Base-by-base conservation (phyloP, 2,797 vertebrate genomes). In the Acanthiza pusilla region DNA sequence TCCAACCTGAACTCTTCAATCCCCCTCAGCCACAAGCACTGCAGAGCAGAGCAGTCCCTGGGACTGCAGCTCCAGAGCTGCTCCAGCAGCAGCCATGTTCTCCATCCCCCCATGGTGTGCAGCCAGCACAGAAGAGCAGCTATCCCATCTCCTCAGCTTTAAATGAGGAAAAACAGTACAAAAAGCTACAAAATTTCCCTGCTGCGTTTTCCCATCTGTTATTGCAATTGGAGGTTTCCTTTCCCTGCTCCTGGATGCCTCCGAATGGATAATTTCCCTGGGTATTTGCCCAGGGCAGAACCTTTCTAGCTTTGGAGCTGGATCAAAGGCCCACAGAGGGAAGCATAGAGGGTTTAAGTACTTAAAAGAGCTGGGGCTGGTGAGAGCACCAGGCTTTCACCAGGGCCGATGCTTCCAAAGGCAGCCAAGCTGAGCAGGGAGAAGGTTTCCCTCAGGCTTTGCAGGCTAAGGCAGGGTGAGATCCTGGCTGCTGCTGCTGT, bases 71-170 rank as follows among this genome's bases (percentile, higher is more conserved):
- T 79, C 25, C 43, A 19, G 43, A 63, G 36, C 50, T 48, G 62
- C 48, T 36, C 7, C 0, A 0, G 38, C 7, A 58, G 72, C 2
- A 2, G 25, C 21, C 3, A 1, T 3, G 9, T 32, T 50, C 70
- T 81, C 34, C 80, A 72, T 16, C 38, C 25, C n/a, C 8, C 76
- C 45, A 2, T 0, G 40, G 42, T 0, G 0, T 9, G 38, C 27
- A 62, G 71, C 10, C 42, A 58, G 53, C 1, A 0, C 2, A 1
- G 23, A 77, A 40, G n/a, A 85, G 45, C 19, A 71, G 57, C 38
- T 18, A 50, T 12, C 75, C 68, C 65, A 54, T 20, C 75, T 63
- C 42, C 75, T 51, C 45, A 8, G 30, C n/a, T 77, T 54, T 67
- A 16, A 32, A 30, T 4, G 14, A 72, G 54, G 50, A 67, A 88